Percentiles rank a stretch among this genome's conserved stretches.
These are phyloP conservation scores for Oostethus manadensis DNA, from an alignment of 2,113 vertebrate genomes.

Conservation along the genomic window DNA sequence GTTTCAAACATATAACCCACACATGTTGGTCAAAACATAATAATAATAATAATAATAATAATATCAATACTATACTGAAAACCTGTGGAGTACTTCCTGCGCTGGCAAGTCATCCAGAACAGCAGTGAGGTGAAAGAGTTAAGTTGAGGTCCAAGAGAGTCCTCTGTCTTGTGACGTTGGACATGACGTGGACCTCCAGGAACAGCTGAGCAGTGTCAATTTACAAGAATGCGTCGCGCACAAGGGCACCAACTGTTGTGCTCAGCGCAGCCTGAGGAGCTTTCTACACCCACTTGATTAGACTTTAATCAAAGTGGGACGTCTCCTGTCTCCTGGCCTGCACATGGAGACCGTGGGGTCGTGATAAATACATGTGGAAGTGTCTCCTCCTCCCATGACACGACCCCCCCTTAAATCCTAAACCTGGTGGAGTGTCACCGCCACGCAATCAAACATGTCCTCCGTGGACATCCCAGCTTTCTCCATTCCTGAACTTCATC, in stretches of 20 bases:
- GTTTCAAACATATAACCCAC: no score
- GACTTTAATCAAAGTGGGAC: slow-evolving; percentile 9
- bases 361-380: background rate
- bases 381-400: background rate
- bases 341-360: background rate
- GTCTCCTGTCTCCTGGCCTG: background rate
- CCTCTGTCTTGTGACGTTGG: slow-evolving; percentile 2
- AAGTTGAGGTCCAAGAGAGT: background rate
- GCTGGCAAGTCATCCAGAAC: no score
- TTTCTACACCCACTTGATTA: slow-evolving; percentile 6
- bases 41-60: no score
- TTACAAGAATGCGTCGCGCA: slow-evolving; percentile 58
- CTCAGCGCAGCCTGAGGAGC: slow-evolving; percentile 1
- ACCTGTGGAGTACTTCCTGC: no score
- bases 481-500: background rate
- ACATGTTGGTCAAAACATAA: no score
- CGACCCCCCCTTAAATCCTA: slow-evolving; percentile 8
- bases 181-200: slow-evolving; percentile 25
- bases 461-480: slow-evolving; percentile 23
- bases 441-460: slow-evolving; percentile 20
- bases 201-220: slow-evolving; percentile 67
- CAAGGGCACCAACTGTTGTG: slow-evolving; percentile 53
- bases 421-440: slow-evolving; percentile 10
- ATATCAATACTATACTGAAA: no score
- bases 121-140: no score